A percentile compares a stretch with the other conserved stretches of the same genome.
Evolutionary conservation across 2,888 invertebrate species (phyloP).

Genomic region (Fragum fragum): DNA sequence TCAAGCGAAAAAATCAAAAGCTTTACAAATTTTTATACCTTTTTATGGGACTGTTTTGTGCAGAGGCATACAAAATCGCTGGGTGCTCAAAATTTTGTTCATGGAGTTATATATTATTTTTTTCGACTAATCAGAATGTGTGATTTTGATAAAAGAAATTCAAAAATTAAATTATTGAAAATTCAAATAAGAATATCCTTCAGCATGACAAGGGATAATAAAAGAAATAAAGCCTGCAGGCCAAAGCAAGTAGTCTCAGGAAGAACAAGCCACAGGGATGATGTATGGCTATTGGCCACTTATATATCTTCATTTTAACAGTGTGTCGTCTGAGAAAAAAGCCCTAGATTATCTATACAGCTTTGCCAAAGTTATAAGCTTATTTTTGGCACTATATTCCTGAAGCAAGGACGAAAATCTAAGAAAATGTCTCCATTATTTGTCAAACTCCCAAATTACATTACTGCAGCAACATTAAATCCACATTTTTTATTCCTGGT

Average conservation of each 20-base stretch:
- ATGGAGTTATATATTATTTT: too few relatives aligned
- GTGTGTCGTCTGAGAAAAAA: conserved; percentile 3
- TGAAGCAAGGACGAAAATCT: neutral
- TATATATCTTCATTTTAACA: conserved; percentile 14
- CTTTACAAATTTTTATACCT: too few relatives aligned
- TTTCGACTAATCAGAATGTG: too few relatives aligned
- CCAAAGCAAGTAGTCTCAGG: neutral
- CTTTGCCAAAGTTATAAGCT: neutral
- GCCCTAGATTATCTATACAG: neutral
- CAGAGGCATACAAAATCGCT: too few relatives aligned
- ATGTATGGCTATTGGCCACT: neutral
- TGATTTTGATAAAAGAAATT: too few relatives aligned
- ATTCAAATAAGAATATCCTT: too few relatives aligned
- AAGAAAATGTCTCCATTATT: neutral
- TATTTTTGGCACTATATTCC: neutral
- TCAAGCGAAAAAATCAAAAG: too few relatives aligned
- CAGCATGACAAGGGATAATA: too few relatives aligned
- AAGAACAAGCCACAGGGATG: neutral
- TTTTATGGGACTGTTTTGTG: too few relatives aligned
- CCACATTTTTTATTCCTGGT: neutral
- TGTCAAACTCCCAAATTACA: neutral
- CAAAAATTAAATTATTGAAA: too few relatives aligned
- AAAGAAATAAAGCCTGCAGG: neutral
- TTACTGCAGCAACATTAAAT: neutral
- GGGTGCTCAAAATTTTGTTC: too few relatives aligned